Percentiles rank a stretch among this genome's conserved stretches.
These are phyloP conservation scores for Melanaphis sacchari DNA, from an alignment of 1,140 invertebrate genomes.

Conservation along the genomic window DNA sequence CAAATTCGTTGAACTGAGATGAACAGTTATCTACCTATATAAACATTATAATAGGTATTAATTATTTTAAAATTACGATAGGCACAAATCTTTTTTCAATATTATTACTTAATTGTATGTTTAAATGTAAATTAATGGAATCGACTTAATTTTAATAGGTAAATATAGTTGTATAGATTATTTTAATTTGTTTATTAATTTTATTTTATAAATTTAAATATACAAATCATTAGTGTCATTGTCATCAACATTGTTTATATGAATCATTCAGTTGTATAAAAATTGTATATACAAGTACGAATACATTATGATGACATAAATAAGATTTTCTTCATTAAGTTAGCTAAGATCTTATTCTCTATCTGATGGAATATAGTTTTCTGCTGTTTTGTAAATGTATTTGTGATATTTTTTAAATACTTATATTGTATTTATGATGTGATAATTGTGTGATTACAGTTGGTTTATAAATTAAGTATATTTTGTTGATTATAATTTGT, in stretches of 20 bases:
- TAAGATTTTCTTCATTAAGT: neutral
- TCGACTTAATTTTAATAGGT: neutral
- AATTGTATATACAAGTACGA: neutral
- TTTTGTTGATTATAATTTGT: neutral
- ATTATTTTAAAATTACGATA: neutral
- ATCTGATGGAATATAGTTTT: neutral
- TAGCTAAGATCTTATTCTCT: neutral
- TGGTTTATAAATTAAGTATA: neutral
- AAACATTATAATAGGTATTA: too few relatives aligned
- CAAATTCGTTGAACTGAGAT: neutral
- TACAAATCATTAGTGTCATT: neutral
- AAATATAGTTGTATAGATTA: neutral
- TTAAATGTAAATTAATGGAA: neutral
- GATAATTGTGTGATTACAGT: neutral
- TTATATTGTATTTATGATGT: neutral
- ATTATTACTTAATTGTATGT: neutral
- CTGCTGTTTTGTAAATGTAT: neutral
- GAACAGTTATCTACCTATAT: neutral
- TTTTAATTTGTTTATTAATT: neutral
- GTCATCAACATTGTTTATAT: neutral
- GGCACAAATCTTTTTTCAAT: neutral
- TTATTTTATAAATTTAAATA: neutral
- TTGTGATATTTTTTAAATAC: neutral
- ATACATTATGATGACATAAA: neutral
- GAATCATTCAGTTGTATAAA: neutral